These are phyloP conservation scores for Xestia c-nigrum DNA, from an alignment of 2,888 invertebrate genomes.

Conservation along the genomic window DNA sequence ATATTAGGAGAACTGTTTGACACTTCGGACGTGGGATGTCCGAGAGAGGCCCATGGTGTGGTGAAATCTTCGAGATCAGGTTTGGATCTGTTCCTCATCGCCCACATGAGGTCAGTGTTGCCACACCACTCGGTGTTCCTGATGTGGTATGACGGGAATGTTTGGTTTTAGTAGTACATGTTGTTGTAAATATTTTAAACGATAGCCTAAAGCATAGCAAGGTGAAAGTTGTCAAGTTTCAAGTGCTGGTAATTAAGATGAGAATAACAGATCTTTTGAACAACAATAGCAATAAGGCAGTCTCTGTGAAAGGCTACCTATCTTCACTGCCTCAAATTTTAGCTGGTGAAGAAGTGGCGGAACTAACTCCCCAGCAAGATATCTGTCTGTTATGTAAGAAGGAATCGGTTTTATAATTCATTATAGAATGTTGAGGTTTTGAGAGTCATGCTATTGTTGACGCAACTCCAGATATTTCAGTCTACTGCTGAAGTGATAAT, in stretches of 20 bases:
- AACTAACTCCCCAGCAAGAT: background rate
- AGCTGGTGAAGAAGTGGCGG: background rate
- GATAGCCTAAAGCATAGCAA: background rate
- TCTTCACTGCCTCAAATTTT: background rate
- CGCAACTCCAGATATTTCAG: background rate
- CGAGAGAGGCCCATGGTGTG: conserved; percentile 54
- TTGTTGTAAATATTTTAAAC: background rate
- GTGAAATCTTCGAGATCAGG: conserved; percentile 63
- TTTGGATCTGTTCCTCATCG: conserved; percentile 54
- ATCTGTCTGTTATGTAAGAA: background rate
- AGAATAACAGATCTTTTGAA: background rate
- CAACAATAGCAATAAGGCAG: background rate
- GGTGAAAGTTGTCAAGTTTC: background rate
- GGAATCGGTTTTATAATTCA: background rate
- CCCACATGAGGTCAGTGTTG: conserved; percentile 56
- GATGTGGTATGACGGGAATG: conserved; percentile 23
- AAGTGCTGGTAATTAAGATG: background rate
- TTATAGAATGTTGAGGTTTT: background rate
- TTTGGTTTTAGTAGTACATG: conserved; percentile 13
- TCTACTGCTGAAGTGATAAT: background rate
- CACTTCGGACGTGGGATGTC: conserved; percentile 58
- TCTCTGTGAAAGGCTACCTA: background rate
- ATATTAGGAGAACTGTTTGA: conserved; percentile 50
- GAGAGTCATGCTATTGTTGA: no score
- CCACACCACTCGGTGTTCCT: conserved; percentile 27